These are phyloP conservation scores for Pollenia angustigena DNA, from an alignment of 2,888 invertebrate genomes.

Conservation along the genomic window DNA sequence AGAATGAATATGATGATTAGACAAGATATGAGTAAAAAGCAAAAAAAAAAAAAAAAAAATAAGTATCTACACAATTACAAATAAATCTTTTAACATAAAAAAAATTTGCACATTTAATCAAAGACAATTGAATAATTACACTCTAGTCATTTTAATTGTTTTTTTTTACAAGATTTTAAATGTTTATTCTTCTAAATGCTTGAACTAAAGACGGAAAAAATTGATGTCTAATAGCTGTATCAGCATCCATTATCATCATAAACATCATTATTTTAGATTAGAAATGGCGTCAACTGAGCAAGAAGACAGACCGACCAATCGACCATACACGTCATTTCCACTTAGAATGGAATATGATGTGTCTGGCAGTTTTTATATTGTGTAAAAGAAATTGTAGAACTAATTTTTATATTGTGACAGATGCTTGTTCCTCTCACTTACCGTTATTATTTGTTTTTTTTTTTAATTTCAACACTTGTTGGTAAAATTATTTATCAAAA, in stretches of 20 bases:
- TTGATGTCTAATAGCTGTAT: conserved; percentile 59
- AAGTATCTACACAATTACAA: background rate
- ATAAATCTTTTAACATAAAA: conserved; percentile 55
- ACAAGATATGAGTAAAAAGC: conserved; percentile 6
- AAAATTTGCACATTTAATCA: conserved; percentile 81
- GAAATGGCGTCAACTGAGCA: conserved; percentile 67
- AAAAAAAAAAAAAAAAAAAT: conserved; percentile 7
- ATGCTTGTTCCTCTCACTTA: conserved; percentile 58
- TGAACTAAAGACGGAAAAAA: conserved; percentile 55
- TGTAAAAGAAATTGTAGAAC: conserved; percentile 6
- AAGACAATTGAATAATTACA: conserved; percentile 80
- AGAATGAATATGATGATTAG: conserved; percentile 53
- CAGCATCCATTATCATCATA: background rate
- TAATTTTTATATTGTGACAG: conserved; percentile 52
- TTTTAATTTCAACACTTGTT: conserved; percentile 56
- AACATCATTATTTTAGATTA: conserved; percentile 42
- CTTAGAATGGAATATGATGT: background rate
- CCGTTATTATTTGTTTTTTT: conserved; percentile 52
- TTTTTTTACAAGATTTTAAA: conserved; percentile 45
- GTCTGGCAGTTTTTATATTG: background rate
- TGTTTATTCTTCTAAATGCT: conserved; percentile 26
- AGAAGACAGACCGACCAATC: conserved; percentile 12
- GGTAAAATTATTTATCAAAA: conserved; percentile 41
- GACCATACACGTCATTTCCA: conserved; percentile 41
- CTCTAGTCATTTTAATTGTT: conserved; percentile 42